phyloP scores from a whole-genome alignment of 2,797 vertebrate genomes.

The Chloroceryle inda region DNA sequence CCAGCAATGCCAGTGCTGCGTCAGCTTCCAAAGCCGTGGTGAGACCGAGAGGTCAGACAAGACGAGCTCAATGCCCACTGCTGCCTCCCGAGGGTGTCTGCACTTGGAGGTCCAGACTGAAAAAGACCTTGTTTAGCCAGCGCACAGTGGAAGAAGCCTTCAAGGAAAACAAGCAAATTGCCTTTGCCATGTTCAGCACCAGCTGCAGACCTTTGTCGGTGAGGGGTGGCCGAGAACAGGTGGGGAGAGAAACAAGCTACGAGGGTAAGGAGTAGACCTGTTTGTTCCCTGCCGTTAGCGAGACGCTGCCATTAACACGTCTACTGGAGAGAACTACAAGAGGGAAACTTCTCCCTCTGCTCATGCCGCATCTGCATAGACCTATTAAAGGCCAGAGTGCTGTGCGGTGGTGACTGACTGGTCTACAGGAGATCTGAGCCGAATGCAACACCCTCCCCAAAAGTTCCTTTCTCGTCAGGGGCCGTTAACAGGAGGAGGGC shows the following conservation, averaged over 20 bases:
- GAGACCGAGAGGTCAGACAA: not conserved
- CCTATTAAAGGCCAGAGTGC: no score
- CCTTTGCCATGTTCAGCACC: no score
- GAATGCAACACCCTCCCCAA: fast-evolving
- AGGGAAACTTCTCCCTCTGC: not conserved
- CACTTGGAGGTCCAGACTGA: not conserved
- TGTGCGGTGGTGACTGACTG: fast-evolving
- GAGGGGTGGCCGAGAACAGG: fast-evolving
- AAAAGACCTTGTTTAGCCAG: not conserved
- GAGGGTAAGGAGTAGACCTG: not conserved
- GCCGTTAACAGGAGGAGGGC: no score
- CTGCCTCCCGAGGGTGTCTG: fast-evolving
- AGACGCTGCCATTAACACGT: fast-evolving
- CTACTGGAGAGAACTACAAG: no score
- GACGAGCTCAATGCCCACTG: no score
- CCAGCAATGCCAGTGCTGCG: fast-evolving
- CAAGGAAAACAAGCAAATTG: not conserved
- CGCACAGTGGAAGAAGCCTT: not conserved
- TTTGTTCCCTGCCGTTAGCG: not conserved
- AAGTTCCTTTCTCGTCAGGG: fast-evolving
- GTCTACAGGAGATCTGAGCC: fast-evolving
- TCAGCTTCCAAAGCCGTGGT: fast-evolving
- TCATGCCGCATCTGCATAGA: fast-evolving
- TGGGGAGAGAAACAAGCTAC: not conserved
- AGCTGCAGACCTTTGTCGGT: not conserved